phyloP scores from a whole-genome alignment of 1,140 invertebrate genomes.

The Drosophila yakuba region DNA sequence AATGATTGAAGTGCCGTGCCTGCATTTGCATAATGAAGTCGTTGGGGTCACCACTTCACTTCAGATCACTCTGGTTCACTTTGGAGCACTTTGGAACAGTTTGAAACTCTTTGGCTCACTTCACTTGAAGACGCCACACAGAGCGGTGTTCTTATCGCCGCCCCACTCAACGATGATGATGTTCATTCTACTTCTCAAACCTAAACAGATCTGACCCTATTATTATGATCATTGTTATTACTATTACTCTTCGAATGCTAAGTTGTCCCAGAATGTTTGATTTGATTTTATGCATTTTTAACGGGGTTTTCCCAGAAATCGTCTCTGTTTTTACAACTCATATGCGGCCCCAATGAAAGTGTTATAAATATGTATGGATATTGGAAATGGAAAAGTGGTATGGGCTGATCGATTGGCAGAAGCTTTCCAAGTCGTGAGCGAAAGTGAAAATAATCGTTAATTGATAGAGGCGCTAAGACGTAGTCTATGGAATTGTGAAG shows the following conservation, averaged over 20 bases:
- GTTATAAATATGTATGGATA: constrained; percentile 66
- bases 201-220: constrained; percentile 3
- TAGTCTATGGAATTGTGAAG: not conserved
- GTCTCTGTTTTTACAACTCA: constrained; percentile 48
- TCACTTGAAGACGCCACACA: constrained; percentile 47
- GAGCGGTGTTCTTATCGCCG: constrained; percentile 18
- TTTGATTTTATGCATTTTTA: constrained; percentile 65
- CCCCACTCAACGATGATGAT: not conserved
- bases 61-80: constrained; percentile 39
- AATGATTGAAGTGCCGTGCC: constrained; percentile 59
- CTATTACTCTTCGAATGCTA: constrained; percentile 42
- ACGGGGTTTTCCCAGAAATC: constrained; percentile 43
- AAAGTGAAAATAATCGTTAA: constrained; percentile 64
- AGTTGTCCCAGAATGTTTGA: constrained; percentile 22
- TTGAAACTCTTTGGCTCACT: constrained; percentile 31
- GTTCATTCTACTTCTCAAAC: constrained; percentile 4
- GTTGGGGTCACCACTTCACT: constrained; percentile 64
- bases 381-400: constrained; percentile 13
- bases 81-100: constrained; percentile 37
- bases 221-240: constrained; percentile 56
- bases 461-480: constrained; percentile 24
- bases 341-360: constrained; percentile 54
- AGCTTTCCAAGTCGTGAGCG: constrained; percentile 61
- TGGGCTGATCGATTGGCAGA: constrained; percentile 9
- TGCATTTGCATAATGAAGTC: constrained; percentile 72